phyloP scores from a whole-genome alignment of 2,797 vertebrate species.

The Buphagus erythrorhynchus region DNA sequence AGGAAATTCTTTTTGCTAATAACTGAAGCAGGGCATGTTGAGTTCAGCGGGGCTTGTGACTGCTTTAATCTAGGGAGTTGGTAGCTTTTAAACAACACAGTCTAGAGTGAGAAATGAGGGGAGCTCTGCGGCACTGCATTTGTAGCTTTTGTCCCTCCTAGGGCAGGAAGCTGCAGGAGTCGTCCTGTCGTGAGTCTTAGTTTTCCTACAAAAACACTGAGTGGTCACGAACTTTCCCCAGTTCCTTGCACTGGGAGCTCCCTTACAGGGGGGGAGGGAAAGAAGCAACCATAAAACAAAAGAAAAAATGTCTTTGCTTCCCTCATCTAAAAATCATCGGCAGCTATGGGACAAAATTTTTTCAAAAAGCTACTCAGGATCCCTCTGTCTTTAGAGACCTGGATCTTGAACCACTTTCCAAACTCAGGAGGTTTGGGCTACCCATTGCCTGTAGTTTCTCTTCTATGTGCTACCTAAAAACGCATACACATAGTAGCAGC shows the following conservation, averaged over 20 bases:
- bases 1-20: conserved; percentile 68
- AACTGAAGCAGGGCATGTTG: conserved; percentile 52
- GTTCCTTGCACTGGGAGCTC: conserved; percentile 40
- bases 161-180: conserved; percentile 91
- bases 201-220: conserved; percentile 72
- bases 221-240: conserved; percentile 73
- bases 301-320: not conserved
- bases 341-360: not conserved
- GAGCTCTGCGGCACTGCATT: conserved; percentile 72
- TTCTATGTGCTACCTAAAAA: not conserved
- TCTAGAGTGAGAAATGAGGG: conserved; percentile 71
- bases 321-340: not conserved
- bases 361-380: not conserved
- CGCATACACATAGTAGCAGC: not conserved
- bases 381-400: not conserved
- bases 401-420: not conserved
- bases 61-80: conserved; percentile 65
- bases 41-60: conserved; percentile 47
- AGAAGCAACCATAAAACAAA: not conserved
- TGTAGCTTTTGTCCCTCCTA: conserved; percentile 85
- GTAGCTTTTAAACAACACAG: conserved; percentile 66
- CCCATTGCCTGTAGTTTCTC: not conserved
- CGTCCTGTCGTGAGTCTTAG: conserved; percentile 84
- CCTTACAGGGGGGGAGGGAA: not conserved
- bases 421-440: not conserved